Percentiles rank a stretch among this genome's conserved stretches.
phyloP scores from a whole-genome alignment of 2,888 invertebrate genomes.

The Agrotis exclamationis region DNA sequence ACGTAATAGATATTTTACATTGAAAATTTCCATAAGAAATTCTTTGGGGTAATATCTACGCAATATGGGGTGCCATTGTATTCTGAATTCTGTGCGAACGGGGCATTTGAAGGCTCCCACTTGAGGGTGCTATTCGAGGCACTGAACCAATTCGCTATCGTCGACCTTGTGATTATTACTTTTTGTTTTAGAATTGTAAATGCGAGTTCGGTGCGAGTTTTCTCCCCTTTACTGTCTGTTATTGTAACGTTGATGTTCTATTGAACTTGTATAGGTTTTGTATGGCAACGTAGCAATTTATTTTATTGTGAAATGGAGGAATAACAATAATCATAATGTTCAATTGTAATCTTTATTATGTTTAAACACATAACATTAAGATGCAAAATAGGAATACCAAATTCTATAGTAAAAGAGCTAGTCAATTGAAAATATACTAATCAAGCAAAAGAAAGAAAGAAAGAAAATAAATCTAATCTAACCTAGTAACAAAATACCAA shows the following conservation, averaged over 20 bases:
- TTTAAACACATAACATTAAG: background rate
- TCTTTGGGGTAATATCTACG: slow-evolving; percentile 54
- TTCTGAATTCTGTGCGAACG: slow-evolving; percentile 55
- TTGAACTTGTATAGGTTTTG: slow-evolving; percentile 3
- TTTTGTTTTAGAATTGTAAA: slow-evolving; percentile 42
- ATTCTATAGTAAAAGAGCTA: background rate
- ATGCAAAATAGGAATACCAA: too few species aligned
- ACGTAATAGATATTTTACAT: slow-evolving; percentile 54
- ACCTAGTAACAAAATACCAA: slow-evolving; percentile 50
- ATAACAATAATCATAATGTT: background rate
- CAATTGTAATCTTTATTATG: background rate
- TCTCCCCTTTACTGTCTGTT: background rate
- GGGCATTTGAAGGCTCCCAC: slow-evolving; percentile 57
- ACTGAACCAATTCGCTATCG: slow-evolving; percentile 60
- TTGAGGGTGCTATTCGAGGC: slow-evolving; percentile 46
- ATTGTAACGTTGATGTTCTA: slow-evolving; percentile 12
- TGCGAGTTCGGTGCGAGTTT: slow-evolving; percentile 39
- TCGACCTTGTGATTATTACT: slow-evolving; percentile 51
- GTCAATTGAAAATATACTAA: background rate
- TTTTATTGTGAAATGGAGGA: too few species aligned
- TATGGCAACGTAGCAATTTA: background rate
- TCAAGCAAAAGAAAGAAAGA: background rate
- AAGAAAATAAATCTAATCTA: background rate
- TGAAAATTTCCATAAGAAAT: slow-evolving; percentile 52
- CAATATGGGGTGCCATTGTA: slow-evolving; percentile 58